Evolutionary conservation across 2,888 invertebrate species (phyloP).

Genomic region (Meta bourneti): DNA sequence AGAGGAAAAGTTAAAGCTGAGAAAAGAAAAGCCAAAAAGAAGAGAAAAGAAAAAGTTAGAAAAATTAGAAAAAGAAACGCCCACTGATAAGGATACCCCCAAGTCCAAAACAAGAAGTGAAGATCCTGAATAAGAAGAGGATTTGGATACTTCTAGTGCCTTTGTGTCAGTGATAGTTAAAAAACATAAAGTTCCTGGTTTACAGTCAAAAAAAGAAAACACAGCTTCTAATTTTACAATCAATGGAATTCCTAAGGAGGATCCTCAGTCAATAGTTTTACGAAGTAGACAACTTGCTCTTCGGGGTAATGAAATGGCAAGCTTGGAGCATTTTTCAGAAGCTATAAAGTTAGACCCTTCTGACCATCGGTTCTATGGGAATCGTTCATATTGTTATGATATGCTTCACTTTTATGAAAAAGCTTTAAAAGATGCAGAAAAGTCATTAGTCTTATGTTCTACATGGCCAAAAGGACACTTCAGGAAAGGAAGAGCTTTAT

Average conservation of each 20-base stretch:
- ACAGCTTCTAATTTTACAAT: not conserved
- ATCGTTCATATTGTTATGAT: slow-evolving; percentile 82
- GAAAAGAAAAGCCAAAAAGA: slow-evolving; percentile 77
- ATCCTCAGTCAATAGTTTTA: slow-evolving; percentile 44
- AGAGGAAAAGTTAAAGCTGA: slow-evolving; percentile 75
- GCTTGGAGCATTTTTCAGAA: slow-evolving; percentile 80
- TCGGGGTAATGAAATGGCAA: slow-evolving; percentile 82
- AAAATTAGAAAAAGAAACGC: slow-evolving; percentile 46
- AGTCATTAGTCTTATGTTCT: slow-evolving; percentile 81
- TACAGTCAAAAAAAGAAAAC: slow-evolving; percentile 22
- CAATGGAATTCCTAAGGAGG: slow-evolving; percentile 39
- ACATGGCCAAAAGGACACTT: slow-evolving; percentile 83
- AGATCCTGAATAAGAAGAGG: slow-evolving; percentile 64
- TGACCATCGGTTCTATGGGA: slow-evolving; percentile 82
- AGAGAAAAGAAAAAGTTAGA: slow-evolving; percentile 70
- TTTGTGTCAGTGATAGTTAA: slow-evolving; percentile 74
- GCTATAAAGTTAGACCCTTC: slow-evolving; percentile 82
- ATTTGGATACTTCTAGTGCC: slow-evolving; percentile 71
- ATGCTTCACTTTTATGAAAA: slow-evolving; percentile 81
- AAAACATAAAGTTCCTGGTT: slow-evolving; percentile 55
- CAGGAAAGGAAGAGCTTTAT: slow-evolving; percentile 82
- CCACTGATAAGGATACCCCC: not conserved
- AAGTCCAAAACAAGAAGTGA: not conserved
- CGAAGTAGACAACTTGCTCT: slow-evolving; percentile 74
- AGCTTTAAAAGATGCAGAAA: slow-evolving; percentile 82